Conservation (phyloP, 2,888 invertebrate genomes). For the Xestia sexstrigata region DNA sequence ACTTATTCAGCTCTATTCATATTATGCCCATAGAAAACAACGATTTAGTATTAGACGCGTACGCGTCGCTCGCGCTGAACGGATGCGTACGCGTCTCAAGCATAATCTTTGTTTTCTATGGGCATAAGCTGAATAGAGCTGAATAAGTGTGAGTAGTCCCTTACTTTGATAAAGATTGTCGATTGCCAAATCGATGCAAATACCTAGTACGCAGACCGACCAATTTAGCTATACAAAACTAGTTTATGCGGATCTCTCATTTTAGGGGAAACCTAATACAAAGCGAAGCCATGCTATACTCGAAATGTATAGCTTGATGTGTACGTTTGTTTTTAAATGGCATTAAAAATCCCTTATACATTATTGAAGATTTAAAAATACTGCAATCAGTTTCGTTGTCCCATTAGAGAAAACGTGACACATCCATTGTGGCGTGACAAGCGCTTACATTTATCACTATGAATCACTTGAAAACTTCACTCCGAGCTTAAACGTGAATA, state of each 20-base stretch:
- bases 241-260: neutral
- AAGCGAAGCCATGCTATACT: no score
- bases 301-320: neutral
- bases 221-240: neutral
- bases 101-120: no score
- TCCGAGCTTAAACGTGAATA: conserved; percentile 24
- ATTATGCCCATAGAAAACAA: no score
- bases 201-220: neutral
- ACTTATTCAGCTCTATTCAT: no score
- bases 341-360: neutral
- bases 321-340: neutral
- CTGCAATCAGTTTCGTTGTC: conserved; percentile 23
- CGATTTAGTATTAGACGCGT: no score
- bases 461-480: conserved; percentile 40
- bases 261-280: neutral
- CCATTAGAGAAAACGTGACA: conserved; percentile 29
- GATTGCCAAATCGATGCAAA: neutral
- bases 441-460: conserved; percentile 32
- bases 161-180: neutral
- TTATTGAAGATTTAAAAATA: neutral
- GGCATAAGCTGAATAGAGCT: no score
- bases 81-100: no score
- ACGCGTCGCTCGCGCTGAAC: no score
- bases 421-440: conserved; percentile 26
- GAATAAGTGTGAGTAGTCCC: no score